Evolutionary conservation across 2,888 invertebrate species (phyloP), one percentile per base, ranked within the genome.

Genomic region (Rhorus exstirpatorius): DNA sequence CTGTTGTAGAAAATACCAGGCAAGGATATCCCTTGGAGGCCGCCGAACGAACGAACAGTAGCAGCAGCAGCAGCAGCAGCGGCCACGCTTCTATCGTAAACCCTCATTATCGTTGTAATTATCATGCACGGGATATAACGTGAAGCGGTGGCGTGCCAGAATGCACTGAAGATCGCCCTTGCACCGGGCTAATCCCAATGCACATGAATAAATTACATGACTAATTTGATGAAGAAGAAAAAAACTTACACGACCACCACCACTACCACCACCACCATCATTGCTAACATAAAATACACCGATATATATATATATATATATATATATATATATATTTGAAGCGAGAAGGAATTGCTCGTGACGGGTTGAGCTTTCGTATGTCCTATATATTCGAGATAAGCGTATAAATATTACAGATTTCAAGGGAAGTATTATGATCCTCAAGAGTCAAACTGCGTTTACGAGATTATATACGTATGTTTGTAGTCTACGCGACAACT

Each of bases 31-130:
- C 82, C 75, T 83, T 35, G 82, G 76, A 71, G 79, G 76, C 76
- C 65, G 46, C 65, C 21, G 49, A 53, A 76, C 44, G 71, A 67
- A 68, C 51, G 51, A 67, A 77, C 67, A 55, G 75, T 61, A 74
- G 74, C 70, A 35, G 61, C 44, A 65, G 58, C 79, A 41, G 58
- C 65, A 68, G 68, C 61, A 53, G 53, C 38, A 75, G 70, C 75
- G 74, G 78, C 84, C 85, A 84, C 82, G 86, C 87, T 90, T 90
- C 88, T 87, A 90, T 90, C 90, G 87, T 89, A 90, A 89, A 90
- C 87, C 88, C 90, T 91, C 89, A 91, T 91, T 91, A 91, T 90
- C 90, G 89, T 87, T 89, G 90, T 90, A 92, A 92, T 92, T 92
- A 91, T 92, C 90, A 91, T 89, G 92, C 91, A 90, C 91, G 90